A percentile compares a stretch with the other conserved stretches of the same genome.
These are phyloP conservation scores for Variabilichromis moorii DNA, from an alignment of 2,113 vertebrate genomes.

Conservation along the genomic window DNA sequence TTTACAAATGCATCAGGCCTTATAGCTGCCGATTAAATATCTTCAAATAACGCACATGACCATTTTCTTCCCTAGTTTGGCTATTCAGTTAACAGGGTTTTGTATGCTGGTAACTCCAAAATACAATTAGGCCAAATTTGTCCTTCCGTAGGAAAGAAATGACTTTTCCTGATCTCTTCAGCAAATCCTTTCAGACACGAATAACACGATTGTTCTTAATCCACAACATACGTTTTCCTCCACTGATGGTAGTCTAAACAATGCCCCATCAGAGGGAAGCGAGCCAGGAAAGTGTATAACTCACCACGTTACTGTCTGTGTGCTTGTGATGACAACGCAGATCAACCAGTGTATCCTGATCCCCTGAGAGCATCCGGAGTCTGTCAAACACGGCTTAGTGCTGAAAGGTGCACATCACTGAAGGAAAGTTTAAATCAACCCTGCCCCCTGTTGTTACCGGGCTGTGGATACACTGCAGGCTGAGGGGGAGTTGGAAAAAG, in stretches of 20 bases:
- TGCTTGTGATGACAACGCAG: neutral
- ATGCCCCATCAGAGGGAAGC: neutral
- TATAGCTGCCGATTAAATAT: neutral
- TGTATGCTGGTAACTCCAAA: neutral
- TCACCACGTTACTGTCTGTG: neutral
- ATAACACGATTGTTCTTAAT: neutral
- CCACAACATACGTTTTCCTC: neutral
- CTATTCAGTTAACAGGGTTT: neutral
- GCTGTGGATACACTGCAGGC: neutral
- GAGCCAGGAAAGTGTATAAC: neutral
- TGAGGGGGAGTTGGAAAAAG: neutral
- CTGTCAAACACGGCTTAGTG: conserved; percentile 25
- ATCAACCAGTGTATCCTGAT: neutral
- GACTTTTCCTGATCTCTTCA: neutral
- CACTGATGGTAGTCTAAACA: conserved; percentile 35
- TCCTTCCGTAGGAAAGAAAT: neutral
- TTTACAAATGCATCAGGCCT: neutral
- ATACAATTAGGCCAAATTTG: neutral
- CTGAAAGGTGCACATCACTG: neutral
- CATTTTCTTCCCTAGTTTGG: neutral
- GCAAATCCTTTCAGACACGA: neutral
- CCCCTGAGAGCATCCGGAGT: conserved; percentile 5
- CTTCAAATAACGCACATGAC: neutral
- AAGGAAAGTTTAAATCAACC: conserved; percentile 43
- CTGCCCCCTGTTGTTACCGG: conserved; percentile 31